phyloP scores from a whole-genome alignment of 2,888 invertebrate genomes.

The Tanytarsus gracilentus region DNA sequence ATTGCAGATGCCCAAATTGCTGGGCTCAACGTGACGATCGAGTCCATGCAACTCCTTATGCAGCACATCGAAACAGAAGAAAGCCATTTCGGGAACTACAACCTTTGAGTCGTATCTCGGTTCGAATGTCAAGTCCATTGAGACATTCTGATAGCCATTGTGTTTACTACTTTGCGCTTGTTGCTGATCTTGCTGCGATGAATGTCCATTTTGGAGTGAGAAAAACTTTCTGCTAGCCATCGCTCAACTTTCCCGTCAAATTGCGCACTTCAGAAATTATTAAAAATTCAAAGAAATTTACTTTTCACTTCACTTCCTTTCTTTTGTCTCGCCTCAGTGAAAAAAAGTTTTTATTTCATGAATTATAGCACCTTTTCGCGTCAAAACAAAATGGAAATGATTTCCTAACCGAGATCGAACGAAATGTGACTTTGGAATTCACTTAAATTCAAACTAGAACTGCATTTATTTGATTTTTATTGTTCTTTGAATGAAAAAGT shows the following conservation, averaged over 20 bases:
- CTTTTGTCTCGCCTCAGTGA: background rate
- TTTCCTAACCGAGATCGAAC: constrained; percentile 1
- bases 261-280: background rate
- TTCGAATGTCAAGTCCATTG: background rate
- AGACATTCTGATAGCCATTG: background rate
- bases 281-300: background rate
- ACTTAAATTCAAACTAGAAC: constrained; percentile 7
- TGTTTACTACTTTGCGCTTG: background rate
- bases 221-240: constrained; percentile 25
- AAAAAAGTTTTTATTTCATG: background rate
- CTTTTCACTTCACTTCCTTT: constrained; percentile 14
- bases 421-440: constrained; percentile 9
- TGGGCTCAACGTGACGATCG: constrained; percentile 83
- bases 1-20: constrained; percentile 63
- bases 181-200: constrained; percentile 4
- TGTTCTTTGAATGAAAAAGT: background rate
- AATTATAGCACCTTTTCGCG: background rate
- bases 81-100: constrained; percentile 93
- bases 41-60: constrained; percentile 88
- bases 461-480: constrained; percentile 10
- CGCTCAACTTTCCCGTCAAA: background rate
- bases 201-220: constrained; percentile 9
- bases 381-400: constrained; percentile 4
- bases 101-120: constrained; percentile 43
- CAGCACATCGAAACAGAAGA: constrained; percentile 98